Conservation (phyloP, 2,113 vertebrate species). For the Eidolon helvum region DNA sequence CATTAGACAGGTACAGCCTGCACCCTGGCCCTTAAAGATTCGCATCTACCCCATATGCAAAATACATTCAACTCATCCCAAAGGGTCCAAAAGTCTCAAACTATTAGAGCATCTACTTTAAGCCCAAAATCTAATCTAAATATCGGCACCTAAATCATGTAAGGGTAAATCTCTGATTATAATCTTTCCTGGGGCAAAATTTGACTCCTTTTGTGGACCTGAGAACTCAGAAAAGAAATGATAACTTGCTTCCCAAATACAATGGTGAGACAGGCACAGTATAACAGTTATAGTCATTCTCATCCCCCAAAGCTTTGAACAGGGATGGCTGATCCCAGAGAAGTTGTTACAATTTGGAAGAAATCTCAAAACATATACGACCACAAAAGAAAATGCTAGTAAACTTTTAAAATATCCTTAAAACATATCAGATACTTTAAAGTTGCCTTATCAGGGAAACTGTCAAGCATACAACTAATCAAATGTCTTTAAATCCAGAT, state of each 20-base stretch:
- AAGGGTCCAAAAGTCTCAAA: not conserved
- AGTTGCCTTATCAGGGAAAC: not conserved
- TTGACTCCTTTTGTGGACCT: not conserved
- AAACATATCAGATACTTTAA: not conserved
- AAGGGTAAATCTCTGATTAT: not conserved
- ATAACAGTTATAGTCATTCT: rapidly evolving
- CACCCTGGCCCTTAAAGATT: not conserved
- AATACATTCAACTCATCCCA: not conserved
- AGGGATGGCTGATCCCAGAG: not conserved
- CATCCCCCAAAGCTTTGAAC: not conserved
- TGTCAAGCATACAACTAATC: not conserved
- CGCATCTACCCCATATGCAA: not conserved
- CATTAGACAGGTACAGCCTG: not conserved
- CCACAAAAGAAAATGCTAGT: not conserved
- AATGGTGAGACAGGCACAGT: not conserved
- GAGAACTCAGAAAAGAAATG: not conserved
- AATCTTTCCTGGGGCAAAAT: not conserved
- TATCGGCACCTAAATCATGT: not conserved
- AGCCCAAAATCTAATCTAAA: not conserved
- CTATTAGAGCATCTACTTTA: not conserved
- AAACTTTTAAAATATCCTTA: not conserved
- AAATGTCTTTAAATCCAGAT: not conserved
- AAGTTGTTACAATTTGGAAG: not conserved
- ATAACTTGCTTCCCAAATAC: not conserved
- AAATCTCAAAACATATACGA: not conserved